Conservation (phyloP, 2,888 invertebrate species). For the Polyommatus icarus region DNA sequence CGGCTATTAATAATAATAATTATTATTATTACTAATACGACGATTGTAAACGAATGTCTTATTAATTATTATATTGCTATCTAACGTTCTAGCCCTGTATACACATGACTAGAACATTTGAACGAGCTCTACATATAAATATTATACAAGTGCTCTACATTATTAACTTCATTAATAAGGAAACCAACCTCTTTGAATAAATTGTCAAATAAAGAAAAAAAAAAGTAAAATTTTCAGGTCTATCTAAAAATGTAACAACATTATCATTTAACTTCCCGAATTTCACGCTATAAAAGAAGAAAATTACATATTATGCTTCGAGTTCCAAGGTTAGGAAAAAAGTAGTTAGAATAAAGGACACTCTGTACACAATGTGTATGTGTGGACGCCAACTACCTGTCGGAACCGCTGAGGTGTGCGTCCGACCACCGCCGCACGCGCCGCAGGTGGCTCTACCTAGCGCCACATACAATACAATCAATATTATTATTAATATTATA, state of each 20-base stretch:
- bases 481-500: no score
- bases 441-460: constrained; percentile 50
- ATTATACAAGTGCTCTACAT: no score
- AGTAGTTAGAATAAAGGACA: constrained; percentile 34
- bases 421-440: constrained; percentile 7
- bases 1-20: no score
- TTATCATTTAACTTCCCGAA: no score
- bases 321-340: not conserved
- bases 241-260: no score
- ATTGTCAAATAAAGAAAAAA: no score
- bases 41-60: not conserved
- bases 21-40: no score
- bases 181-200: no score
- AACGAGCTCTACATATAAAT: not conserved
- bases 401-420: constrained; percentile 49
- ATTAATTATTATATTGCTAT: not conserved
- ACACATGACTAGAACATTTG: not conserved
- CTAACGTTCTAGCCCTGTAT: not conserved
- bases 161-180: no score
- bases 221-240: no score
- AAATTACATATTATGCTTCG: no score
- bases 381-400: constrained; percentile 46
- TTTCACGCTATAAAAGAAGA: no score
- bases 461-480: not conserved
- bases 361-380: constrained; percentile 43